A percentile compares a stretch with the other conserved stretches of the same genome.
phyloP scores from a whole-genome alignment of 2,797 vertebrate species.

The Aplochiton taeniatus region DNA sequence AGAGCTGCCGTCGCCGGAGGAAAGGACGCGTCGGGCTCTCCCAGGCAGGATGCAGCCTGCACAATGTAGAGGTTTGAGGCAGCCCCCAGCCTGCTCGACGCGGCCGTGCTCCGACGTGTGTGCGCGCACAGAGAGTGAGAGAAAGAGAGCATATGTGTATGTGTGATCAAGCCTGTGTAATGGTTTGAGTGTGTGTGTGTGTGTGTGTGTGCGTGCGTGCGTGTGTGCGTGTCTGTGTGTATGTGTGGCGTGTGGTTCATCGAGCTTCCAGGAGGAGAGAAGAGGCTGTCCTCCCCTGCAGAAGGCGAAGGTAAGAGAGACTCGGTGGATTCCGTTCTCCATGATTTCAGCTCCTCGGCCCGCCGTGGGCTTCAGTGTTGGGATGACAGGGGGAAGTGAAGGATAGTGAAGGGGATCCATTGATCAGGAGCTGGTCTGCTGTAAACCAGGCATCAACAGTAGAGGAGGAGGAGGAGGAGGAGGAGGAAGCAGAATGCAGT shows the following conservation, averaged over 20 bases:
- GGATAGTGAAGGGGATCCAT: constrained; percentile 55
- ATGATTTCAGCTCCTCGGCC: no score
- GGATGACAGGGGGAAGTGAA: constrained; percentile 13
- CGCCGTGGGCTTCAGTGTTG: no score
- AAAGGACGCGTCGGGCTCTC: constrained; percentile 82
- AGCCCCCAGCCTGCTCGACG: constrained; percentile 55
- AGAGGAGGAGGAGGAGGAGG: constrained; percentile 52
- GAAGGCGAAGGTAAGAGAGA: constrained; percentile 74
- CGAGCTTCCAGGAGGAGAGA: constrained; percentile 70
- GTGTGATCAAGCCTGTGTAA: constrained; percentile 19
- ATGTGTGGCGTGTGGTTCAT: constrained; percentile 60
- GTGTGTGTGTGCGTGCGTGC: constrained; percentile 38
- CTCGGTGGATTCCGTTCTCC: constrained; percentile 38
- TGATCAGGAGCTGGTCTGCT: constrained; percentile 65
- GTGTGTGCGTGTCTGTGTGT: constrained; percentile 47
- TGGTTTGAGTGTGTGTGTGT: constrained; percentile 8
- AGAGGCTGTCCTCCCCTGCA: constrained; percentile 64
- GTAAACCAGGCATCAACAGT: constrained; percentile 49
- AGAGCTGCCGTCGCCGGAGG: constrained; percentile 82
- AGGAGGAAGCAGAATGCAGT: constrained; percentile 57
- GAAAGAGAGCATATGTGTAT: constrained; percentile 32
- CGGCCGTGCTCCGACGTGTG: constrained; percentile 38
- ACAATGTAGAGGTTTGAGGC: constrained; percentile 72
- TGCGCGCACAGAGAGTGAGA: constrained; percentile 28
- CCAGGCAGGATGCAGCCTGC: constrained; percentile 88